Evolutionary conservation across 2,888 invertebrate species (phyloP), one percentile per base, ranked within the genome.

Genomic region (Amiota mariae): DNA sequence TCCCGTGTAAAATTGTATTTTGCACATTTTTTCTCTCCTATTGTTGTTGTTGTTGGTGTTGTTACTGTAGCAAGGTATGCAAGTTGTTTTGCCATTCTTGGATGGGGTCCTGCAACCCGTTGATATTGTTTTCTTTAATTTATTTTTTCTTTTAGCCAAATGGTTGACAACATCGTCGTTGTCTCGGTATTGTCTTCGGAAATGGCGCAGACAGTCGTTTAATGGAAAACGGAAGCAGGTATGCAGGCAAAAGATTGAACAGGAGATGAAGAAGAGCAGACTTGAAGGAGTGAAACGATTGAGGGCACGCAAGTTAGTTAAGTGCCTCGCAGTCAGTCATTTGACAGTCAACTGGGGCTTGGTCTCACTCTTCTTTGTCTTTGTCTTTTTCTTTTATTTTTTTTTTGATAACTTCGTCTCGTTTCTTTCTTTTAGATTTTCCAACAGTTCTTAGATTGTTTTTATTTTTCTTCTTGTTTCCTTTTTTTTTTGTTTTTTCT

Each of bases 271-370:
- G 20, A 59, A 18, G 8, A 11, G 18, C 18, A 2, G 12, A n/a
- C 67, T 47, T 67, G 48, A 49, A 15, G 56, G n/a, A n/a, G 56
- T 13, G 56, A 56, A 56, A n/a, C n/a, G 56, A 15, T 56, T 56
- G n/a, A 56, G 56, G 9, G 56, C 15, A 36, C 36, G 36, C 36
- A 57, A 57, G 70, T 59, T 70, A 48, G 56, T 56, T 56, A 59
- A 70, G 57, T 70, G 48, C 48, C 75, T 70, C 51, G 77, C 79
- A 84, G 85, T 83, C 85, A 85, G 83, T 84, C 83, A 82, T 85
- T 83, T 83, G 85, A 83, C 83, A 84, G 83, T 82, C 79, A 36
- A 6, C 36, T 73, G 56, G 61, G 80, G 66, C 71, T 71, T 72
- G 71, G 72, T 63, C 75, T 74, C 71, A 36, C 8, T 4, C 36